Conservation (phyloP, 2,888 invertebrate genomes). For the Frankliniella fusca region DNA sequence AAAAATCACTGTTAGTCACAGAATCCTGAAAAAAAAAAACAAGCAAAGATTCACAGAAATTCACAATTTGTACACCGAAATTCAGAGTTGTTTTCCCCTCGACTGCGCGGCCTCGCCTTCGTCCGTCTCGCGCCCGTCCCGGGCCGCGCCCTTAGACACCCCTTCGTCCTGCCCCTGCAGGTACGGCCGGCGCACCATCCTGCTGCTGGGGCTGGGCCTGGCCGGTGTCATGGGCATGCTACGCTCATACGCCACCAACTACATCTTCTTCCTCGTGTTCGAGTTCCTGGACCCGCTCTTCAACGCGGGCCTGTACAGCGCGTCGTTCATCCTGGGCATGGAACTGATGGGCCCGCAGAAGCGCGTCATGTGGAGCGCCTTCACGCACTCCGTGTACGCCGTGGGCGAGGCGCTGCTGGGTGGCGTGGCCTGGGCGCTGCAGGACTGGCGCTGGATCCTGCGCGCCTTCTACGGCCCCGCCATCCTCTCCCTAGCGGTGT, state of each 20-base stretch:
- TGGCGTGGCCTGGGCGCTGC: constrained; percentile 56
- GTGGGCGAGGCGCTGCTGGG: constrained; percentile 61
- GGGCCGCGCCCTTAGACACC: too few relatives aligned
- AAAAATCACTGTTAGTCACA: too few relatives aligned
- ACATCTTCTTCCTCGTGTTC: constrained; percentile 63
- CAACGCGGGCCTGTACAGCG: constrained; percentile 66
- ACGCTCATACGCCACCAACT: constrained; percentile 64
- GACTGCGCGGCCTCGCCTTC: too few relatives aligned
- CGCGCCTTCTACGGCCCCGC: constrained; percentile 63
- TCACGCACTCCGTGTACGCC: constrained; percentile 61
- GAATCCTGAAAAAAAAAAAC: too few relatives aligned
- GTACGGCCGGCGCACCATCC: constrained; percentile 59
- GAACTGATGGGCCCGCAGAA: constrained; percentile 72
- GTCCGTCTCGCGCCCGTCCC: too few relatives aligned
- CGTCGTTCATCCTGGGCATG: constrained; percentile 68
- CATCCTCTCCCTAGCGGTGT: constrained; percentile 61
- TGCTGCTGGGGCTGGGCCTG: constrained; percentile 56
- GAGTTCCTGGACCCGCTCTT: constrained; percentile 68
- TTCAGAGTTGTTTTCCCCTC: too few relatives aligned
- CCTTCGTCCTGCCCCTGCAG: constrained; percentile 43
- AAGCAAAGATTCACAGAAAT: too few relatives aligned
- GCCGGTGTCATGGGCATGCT: constrained; percentile 63
- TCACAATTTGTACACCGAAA: too few relatives aligned
- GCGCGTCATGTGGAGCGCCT: constrained; percentile 53
- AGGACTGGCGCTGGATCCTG: constrained; percentile 65